Evolutionary conservation across 1,140 invertebrate genomes (phyloP).

Genomic region (Polypedilum pembai): DNA sequence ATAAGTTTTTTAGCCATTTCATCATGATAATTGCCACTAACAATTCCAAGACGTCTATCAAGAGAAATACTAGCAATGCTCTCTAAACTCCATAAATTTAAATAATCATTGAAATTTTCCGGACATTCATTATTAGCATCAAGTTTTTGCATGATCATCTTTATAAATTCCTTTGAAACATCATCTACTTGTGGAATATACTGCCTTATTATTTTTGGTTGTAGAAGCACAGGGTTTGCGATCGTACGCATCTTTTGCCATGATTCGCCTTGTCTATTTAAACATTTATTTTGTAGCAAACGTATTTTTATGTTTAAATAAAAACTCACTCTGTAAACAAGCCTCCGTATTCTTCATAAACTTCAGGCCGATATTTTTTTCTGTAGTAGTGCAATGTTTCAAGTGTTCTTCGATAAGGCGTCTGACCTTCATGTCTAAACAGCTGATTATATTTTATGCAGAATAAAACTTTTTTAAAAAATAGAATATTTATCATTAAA

Average conservation of each 20-base stretch:
- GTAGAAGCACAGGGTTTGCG: conserved; percentile 41
- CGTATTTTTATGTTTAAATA: no score
- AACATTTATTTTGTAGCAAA: no score
- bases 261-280: conserved; percentile 29
- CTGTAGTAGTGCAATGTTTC: conserved; percentile 32
- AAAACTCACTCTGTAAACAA: conserved; percentile 24
- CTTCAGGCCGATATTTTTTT: conserved; percentile 30
- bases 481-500: no score
- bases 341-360: conserved; percentile 30
- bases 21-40: conserved; percentile 34
- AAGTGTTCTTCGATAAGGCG: conserved; percentile 26
- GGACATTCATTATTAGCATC: conserved; percentile 48
- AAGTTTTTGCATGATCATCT: neutral
- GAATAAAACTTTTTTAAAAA: no score
- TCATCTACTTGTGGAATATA: conserved; percentile 43
- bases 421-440: conserved; percentile 31
- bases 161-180: conserved; percentile 41
- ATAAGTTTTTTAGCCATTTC: neutral
- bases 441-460: neutral
- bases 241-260: conserved; percentile 31
- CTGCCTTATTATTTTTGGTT: conserved; percentile 46
- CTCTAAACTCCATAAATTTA: conserved; percentile 59
- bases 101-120: conserved; percentile 49
- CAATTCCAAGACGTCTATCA: conserved; percentile 54
- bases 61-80: conserved; percentile 57